phyloP scores from a whole-genome alignment of 2,888 invertebrate species.

The Noctua pronuba region DNA sequence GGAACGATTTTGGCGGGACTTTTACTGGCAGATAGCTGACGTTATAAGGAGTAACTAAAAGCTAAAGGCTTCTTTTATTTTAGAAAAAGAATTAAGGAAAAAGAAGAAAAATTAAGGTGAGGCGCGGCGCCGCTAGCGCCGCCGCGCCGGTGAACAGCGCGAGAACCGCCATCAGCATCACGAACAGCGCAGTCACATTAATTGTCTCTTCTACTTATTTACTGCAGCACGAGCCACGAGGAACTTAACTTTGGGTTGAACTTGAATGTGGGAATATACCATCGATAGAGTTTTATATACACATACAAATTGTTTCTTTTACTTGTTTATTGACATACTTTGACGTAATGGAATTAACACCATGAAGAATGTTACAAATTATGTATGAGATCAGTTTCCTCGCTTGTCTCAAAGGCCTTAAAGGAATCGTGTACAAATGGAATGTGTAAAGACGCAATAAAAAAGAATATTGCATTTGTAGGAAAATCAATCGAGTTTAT shows the following conservation, averaged over 20 bases:
- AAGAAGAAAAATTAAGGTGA: no score
- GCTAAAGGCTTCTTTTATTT: no score
- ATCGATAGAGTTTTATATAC: neutral
- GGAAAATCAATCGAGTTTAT: neutral
- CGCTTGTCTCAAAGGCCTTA: no score
- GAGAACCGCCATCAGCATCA: no score
- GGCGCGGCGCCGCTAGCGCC: slow-evolving; percentile 4
- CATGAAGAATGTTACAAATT: neutral
- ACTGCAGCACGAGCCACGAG: neutral
- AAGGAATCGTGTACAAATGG: neutral
- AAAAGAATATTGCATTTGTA: no score
- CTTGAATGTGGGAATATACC: slow-evolving; percentile 4
- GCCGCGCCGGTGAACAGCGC: neutral
- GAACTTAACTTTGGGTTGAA: neutral
- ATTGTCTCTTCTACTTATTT: slow-evolving; percentile 17
- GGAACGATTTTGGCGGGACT: no score
- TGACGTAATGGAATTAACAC: slow-evolving; percentile 2
- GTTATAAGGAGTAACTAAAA: no score
- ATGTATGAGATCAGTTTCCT: neutral
- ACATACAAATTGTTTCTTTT: neutral
- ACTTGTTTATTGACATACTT: neutral
- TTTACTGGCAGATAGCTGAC: no score
- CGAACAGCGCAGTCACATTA: slow-evolving; percentile 31
- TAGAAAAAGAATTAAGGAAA: no score
- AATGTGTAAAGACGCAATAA: neutral